Evolutionary conservation across 30 jellyfish, hydroid and myxozoan genomes (phyloP).

Genomic region (Chrysaora quinquecirrha): DNA sequence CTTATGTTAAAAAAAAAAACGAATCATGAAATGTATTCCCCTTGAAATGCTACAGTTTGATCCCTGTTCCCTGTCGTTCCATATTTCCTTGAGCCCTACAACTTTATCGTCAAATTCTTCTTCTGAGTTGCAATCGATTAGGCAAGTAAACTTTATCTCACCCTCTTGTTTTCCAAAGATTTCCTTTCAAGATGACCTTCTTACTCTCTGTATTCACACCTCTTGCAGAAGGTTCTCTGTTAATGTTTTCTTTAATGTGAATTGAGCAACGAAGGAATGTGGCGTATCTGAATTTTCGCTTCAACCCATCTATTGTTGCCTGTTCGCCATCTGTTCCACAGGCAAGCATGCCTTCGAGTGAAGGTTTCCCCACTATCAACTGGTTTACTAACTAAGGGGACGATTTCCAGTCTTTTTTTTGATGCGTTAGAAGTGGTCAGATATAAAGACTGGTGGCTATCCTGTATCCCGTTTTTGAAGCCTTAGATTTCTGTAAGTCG

Average conservation of each 20-base stretch:
- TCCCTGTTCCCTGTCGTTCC: no score
- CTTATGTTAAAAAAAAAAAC: not conserved
- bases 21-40: not conserved
- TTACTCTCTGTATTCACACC: not conserved
- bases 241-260: no score
- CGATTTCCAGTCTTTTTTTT: not conserved
- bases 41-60: no score
- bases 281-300: not conserved
- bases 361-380: not conserved
- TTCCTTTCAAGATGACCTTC: not conserved
- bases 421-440: not conserved
- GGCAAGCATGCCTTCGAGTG: no score
- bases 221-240: not conserved
- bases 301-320: not conserved
- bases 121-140: not conserved
- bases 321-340: no score
- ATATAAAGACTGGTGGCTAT: not conserved
- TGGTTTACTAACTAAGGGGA: not conserved
- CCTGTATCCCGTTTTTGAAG: not conserved
- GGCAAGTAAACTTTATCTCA: not conserved
- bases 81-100: not conserved
- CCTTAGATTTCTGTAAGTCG: constrained; percentile 1
- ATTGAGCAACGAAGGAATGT: not conserved
- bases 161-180: constrained; percentile 1
- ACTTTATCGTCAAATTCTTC: not conserved